Conservation (phyloP, 1,140 invertebrate genomes). For the Charaxes varanes region DNA sequence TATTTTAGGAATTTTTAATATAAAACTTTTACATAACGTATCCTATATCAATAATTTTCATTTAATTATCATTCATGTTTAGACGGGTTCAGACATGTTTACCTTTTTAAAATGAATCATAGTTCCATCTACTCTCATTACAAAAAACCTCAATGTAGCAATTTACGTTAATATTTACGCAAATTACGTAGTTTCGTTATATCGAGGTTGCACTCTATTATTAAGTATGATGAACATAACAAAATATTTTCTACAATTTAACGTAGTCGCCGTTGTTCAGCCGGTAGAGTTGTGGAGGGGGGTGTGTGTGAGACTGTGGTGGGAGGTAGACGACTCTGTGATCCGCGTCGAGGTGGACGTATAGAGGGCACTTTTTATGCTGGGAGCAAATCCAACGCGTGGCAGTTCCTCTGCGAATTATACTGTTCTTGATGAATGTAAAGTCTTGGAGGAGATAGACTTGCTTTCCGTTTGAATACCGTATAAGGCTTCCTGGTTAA, state of each 20-base stretch:
- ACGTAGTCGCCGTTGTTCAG: background rate
- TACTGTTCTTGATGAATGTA: conserved; percentile 19
- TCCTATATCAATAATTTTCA: no score
- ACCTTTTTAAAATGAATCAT: no score
- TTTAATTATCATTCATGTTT: no score
- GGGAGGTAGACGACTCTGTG: conserved; percentile 13
- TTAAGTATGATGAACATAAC: no score
- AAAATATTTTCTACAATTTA: background rate
- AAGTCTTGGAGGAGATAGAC: conserved; percentile 22
- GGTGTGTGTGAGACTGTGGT: conserved; percentile 9
- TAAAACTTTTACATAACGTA: no score
- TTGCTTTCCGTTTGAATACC: conserved; percentile 15
- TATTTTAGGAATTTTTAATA: no score
- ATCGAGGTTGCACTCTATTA: no score
- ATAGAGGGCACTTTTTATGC: conserved; percentile 15
- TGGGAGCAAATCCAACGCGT: conserved; percentile 21
- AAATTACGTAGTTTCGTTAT: no score
- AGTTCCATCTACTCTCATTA: no score
- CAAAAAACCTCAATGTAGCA: no score
- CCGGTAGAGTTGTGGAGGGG: conserved; percentile 2
- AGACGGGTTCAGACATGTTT: no score
- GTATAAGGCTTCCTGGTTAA: conserved; percentile 21
- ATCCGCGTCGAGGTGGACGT: conserved; percentile 19
- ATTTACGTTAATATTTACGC: no score
- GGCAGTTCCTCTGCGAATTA: conserved; percentile 8